These are phyloP conservation scores for Dicyrtomina minuta DNA, from an alignment of 2,888 invertebrate species.

Conservation along the genomic window DNA sequence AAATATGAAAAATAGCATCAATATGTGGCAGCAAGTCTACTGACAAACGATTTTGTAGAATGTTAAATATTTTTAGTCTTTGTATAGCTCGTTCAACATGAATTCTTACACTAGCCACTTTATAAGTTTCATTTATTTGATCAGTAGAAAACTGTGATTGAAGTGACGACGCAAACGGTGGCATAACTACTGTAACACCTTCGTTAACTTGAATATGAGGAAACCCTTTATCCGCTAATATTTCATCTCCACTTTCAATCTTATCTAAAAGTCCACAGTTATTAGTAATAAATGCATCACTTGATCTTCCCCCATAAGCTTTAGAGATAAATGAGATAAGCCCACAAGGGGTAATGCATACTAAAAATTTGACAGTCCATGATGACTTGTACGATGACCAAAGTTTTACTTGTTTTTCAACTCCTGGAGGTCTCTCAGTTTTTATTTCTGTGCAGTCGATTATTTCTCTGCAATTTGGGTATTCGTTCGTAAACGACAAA, in stretches of 20 bases:
- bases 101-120: slow-evolving; percentile 7
- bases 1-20: neutral
- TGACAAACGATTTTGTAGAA: too few species aligned
- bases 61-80: neutral
- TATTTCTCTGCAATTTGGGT: slow-evolving; percentile 35
- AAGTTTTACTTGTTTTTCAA: slow-evolving; percentile 30
- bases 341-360: slow-evolving; percentile 41
- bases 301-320: slow-evolving; percentile 41
- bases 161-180: slow-evolving; percentile 20
- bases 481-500: slow-evolving; percentile 18
- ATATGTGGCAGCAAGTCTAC: neutral
- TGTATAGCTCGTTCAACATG: slow-evolving; percentile 3
- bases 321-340: slow-evolving; percentile 39
- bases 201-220: slow-evolving; percentile 15
- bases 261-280: slow-evolving; percentile 24
- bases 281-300: slow-evolving; percentile 40
- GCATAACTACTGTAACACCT: slow-evolving; percentile 28
- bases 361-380: slow-evolving; percentile 43
- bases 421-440: slow-evolving; percentile 16
- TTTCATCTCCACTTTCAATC: slow-evolving; percentile 23
- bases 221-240: slow-evolving; percentile 38
- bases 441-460: slow-evolving; percentile 34
- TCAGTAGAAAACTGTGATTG: slow-evolving; percentile 4
- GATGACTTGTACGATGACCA: slow-evolving; percentile 42
- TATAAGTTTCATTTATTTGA: slow-evolving; percentile 16